Base-by-base conservation (phyloP, 2,888 invertebrate species). In the Drosophila algonquin region DNA sequence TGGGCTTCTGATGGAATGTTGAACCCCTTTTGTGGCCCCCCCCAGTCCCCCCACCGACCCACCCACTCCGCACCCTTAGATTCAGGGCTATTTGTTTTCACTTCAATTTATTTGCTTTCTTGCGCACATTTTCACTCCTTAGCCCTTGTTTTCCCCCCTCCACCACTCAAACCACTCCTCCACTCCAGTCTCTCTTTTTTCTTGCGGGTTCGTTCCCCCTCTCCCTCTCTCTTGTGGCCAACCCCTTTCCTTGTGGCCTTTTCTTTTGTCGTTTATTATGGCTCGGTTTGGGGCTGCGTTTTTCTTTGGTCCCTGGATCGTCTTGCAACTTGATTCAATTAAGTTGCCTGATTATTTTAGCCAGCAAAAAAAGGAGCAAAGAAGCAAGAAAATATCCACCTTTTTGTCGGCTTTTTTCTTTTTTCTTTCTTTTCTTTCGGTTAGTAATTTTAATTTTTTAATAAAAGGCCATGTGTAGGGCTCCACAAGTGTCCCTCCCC, bases 311-410 rank as follows among this genome's bases (percentile, higher is more conserved):
- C 53, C 53, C 53, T 55, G 55, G 61, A 76, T 67, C 57, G 57
- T 16, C 59, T 52, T 63, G 58, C 59, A 65, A 69, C 78, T 75
- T 88, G 76, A 83, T 83, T 86, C 76, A 88, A 83, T 83, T 86
- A 88, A 77, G 76, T 80, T 82, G 76, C 78, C 70, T 83, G 88
- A 82, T 80, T 83, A 77, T 88, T 86, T 88, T 82, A 53, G 67
- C 67, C 60, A 69, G 68, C 70, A 77, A 80, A 51, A 75, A 27
- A 10, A 8, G 47, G 5, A 18, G 27, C 10, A 6, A 45, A 10
- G 47, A 5, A 27, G 27, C 10, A 6, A 30, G 44, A 27, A 44
- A 55, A 30, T 46, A 30, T 46, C 27, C 47, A 30, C 45, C 50
- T 67, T 55, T 54, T 61, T 51, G 48, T 30, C 30, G 16, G 44